Percentiles rank a stretch among this genome's conserved stretches.
These are phyloP conservation scores for Dolomedes plantarius DNA, from an alignment of 2,888 invertebrate genomes.

Conservation along the genomic window DNA sequence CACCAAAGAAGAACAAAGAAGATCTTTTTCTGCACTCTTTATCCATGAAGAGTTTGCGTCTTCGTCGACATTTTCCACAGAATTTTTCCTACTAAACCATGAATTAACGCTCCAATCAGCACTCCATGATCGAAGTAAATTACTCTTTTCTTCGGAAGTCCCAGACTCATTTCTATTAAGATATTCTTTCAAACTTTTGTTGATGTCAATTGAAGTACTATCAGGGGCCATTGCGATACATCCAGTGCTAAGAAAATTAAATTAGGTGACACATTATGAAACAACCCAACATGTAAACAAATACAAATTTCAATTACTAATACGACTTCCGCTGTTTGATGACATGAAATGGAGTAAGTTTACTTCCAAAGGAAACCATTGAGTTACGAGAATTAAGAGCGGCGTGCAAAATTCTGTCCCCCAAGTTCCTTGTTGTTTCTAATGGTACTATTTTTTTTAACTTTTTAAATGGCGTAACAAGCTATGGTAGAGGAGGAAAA, in stretches of 20 bases:
- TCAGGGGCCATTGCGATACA: slow-evolving; percentile 61
- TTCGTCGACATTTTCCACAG: slow-evolving; percentile 9
- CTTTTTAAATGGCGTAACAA: no score
- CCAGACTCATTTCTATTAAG: slow-evolving; percentile 54
- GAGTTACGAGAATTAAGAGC: no score
- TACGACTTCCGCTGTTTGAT: no score
- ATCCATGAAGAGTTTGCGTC: slow-evolving; percentile 42
- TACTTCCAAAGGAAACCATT: no score
- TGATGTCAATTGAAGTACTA: slow-evolving; percentile 56
- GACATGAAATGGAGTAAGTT: no score
- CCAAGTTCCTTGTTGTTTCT: no score
- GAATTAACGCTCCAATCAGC: slow-evolving; percentile 56
- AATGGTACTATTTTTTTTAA: no score
- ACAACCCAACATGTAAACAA: no score
- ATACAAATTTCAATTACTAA: no score
- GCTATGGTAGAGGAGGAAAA: no score
- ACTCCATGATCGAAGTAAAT: slow-evolving; percentile 47
- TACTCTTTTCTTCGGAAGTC: slow-evolving; percentile 52
- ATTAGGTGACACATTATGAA: not conserved
- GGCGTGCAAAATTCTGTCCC: no score
- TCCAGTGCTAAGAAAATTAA: not conserved
- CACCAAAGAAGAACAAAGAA: slow-evolving; percentile 49
- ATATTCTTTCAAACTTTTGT: slow-evolving; percentile 61
- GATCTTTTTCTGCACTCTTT: slow-evolving; percentile 50
- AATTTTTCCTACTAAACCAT: slow-evolving; percentile 53